Evolutionary conservation across 2,888 invertebrate species (phyloP).

Genomic region (Cosmia trapezina): DNA sequence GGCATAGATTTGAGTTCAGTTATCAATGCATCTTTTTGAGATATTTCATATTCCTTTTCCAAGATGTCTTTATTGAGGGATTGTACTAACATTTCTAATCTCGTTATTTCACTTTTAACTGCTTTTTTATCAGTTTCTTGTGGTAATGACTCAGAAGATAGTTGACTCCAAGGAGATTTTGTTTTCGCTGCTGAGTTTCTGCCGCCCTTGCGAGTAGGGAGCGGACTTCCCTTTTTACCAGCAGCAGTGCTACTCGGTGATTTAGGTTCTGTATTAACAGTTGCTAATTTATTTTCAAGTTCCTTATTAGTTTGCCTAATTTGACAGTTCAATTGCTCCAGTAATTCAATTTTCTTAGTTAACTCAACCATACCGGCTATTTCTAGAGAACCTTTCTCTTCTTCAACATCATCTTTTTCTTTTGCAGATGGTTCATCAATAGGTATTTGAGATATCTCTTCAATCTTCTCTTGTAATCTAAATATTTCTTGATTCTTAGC

Average conservation of each 20-base stretch:
- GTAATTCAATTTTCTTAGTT: slow-evolving; percentile 87
- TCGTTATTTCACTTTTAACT: slow-evolving; percentile 79
- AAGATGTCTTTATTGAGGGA: slow-evolving; percentile 87
- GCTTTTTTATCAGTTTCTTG: slow-evolving; percentile 84
- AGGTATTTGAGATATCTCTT: slow-evolving; percentile 68
- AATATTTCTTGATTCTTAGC: slow-evolving; percentile 85
- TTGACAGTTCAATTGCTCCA: slow-evolving; percentile 88
- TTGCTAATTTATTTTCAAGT: slow-evolving; percentile 87
- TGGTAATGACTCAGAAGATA: slow-evolving; percentile 81
- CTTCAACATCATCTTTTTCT: slow-evolving; percentile 84
- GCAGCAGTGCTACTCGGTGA: slow-evolving; percentile 71
- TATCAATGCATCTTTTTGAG: slow-evolving; percentile 86
- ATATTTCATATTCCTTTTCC: slow-evolving; percentile 84
- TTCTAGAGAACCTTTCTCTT: slow-evolving; percentile 91
- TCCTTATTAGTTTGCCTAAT: slow-evolving; percentile 89
- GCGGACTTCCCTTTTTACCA: slow-evolving; percentile 83
- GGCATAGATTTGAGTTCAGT: slow-evolving; percentile 73
- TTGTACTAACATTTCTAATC: slow-evolving; percentile 83
- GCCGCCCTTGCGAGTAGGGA: slow-evolving; percentile 83
- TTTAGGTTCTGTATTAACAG: slow-evolving; percentile 77
- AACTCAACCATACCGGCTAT: slow-evolving; percentile 84
- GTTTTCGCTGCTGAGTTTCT: slow-evolving; percentile 83
- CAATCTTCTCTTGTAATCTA: slow-evolving; percentile 79
- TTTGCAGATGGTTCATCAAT: slow-evolving; percentile 66
- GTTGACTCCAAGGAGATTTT: slow-evolving; percentile 87